phyloP scores from a whole-genome alignment of 2,888 invertebrate genomes.

The Muschampia plurimacula region DNA sequence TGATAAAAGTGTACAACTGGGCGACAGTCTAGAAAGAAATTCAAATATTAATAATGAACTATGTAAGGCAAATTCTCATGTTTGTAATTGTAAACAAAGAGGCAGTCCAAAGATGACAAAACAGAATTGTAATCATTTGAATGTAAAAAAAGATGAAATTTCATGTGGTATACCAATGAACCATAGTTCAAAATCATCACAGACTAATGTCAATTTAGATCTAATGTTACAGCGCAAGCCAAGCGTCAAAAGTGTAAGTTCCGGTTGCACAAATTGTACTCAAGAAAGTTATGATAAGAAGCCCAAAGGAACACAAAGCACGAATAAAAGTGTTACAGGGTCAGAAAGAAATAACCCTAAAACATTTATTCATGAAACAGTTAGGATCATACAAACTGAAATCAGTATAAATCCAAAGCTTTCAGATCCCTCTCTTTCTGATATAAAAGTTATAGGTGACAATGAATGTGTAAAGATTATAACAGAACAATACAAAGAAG shows the following conservation, averaged over 20 bases:
- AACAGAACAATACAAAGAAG: slow-evolving; percentile 57
- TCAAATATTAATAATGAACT: slow-evolving; percentile 35
- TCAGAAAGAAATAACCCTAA: slow-evolving; percentile 10
- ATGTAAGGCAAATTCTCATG: slow-evolving; percentile 14
- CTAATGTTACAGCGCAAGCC: slow-evolving; percentile 51
- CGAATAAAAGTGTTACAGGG: slow-evolving; percentile 31
- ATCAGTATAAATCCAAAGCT: slow-evolving; percentile 76
- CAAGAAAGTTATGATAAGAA: slow-evolving; percentile 4
- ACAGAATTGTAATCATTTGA: not conserved
- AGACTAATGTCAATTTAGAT: slow-evolving; percentile 62
- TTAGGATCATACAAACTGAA: slow-evolving; percentile 74
- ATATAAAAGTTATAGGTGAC: slow-evolving; percentile 66
- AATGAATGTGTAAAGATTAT: slow-evolving; percentile 60
- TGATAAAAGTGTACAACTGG: slow-evolving; percentile 55
- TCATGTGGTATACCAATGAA: slow-evolving; percentile 40
- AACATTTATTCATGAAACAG: slow-evolving; percentile 55
- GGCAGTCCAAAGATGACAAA: not conserved
- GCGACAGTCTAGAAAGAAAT: slow-evolving; percentile 43
- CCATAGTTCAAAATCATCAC: slow-evolving; percentile 64
- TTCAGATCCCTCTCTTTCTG: slow-evolving; percentile 69
- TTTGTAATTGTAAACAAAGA: slow-evolving; percentile 13
- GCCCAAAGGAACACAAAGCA: slow-evolving; percentile 31
- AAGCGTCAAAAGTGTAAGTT: slow-evolving; percentile 49
- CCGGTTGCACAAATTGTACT: slow-evolving; percentile 35
- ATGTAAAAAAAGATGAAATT: slow-evolving; percentile 26